phyloP scores from a whole-genome alignment of 2,888 invertebrate genomes.

The Eumerus sabulonum region DNA sequence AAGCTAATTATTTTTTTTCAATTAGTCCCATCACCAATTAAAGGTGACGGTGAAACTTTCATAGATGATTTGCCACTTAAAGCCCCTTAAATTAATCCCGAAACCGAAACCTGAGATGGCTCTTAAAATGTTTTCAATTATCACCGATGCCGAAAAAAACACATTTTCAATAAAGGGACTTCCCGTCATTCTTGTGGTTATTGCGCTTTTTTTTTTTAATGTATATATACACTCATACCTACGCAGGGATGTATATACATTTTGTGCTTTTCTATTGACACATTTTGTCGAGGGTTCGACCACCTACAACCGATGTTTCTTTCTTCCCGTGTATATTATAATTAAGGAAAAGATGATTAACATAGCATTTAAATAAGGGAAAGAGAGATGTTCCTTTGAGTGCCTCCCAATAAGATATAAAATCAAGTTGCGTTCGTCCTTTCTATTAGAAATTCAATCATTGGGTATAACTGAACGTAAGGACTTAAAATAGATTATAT shows the following conservation, averaged over 20 bases:
- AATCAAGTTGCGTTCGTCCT: constrained; percentile 49
- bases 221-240: too few relatives aligned
- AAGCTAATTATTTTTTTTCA: constrained; percentile 64
- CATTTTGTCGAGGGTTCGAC: constrained; percentile 64
- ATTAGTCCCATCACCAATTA: constrained; percentile 68
- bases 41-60: constrained; percentile 66
- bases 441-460: constrained; percentile 28
- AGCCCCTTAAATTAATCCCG: constrained; percentile 56
- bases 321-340: constrained; percentile 54
- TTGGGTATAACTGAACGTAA: constrained; percentile 12
- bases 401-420: constrained; percentile 64
- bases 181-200: constrained; percentile 65
- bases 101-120: constrained; percentile 59
- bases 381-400: constrained; percentile 62
- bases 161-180: constrained; percentile 29
- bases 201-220: constrained; percentile 44
- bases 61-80: constrained; percentile 68
- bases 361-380: constrained; percentile 40
- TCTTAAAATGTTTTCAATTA: constrained; percentile 68
- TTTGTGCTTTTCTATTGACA: constrained; percentile 59
- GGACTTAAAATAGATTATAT: constrained; percentile 50
- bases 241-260: constrained; percentile 41
- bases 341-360: constrained; percentile 68
- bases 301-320: constrained; percentile 55
- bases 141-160: constrained; percentile 40